Evolutionary conservation across 2,888 invertebrate genomes (phyloP), one percentile per base, ranked within the genome.

Genomic region (Caenorhabditis sp.): DNA sequence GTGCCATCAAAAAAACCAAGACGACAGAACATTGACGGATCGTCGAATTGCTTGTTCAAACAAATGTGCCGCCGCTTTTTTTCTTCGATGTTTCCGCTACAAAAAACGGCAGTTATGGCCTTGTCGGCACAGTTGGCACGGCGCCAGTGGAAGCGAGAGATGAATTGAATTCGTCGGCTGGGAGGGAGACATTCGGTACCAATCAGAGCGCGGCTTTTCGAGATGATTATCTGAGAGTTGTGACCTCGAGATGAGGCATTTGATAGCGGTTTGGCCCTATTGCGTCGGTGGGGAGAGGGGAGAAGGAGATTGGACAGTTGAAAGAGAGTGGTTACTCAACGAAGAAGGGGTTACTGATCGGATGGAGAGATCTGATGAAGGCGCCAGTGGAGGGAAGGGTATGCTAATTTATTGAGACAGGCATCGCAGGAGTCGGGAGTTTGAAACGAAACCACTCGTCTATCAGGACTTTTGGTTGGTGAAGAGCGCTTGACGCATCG

Each of bases 231-330:
- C 72, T 74, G 51, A 37, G 62, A 35, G 18, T 58, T 58, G 60
- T 67, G 76, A 76, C 76, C 76, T 76, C 67, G 53, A 76, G 76
- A 76, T 76, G 76, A 67, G 76, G 67, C 37, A 13, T 60, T 32
- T 76, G 76, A 76, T 76, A 76, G 76, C 76, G 76, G 76, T 76
- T 76, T 60, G 76, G 60, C 53, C 67, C 53, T 32, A 76, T 76
- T 76, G 76, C 76, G 76, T 67, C 51, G 60, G 50, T 51, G 26
- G 26, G 37, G 60, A 40, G 51, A 60, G 20, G 5, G 1, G 53
- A 69, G 47, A 69, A 60, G 58, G 60, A 55, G 62, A 71, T 40
- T 37, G 32, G 18, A n/a, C 9, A 37, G 55, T 61, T 26, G 70
- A 26, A 20, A 13, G 1, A 22, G 9, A 40, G 4, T 6, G 32